These are phyloP conservation scores for Echinometra lucunter DNA, from an alignment of 53 echinoderm and acorn worm species.

Conservation along the genomic window DNA sequence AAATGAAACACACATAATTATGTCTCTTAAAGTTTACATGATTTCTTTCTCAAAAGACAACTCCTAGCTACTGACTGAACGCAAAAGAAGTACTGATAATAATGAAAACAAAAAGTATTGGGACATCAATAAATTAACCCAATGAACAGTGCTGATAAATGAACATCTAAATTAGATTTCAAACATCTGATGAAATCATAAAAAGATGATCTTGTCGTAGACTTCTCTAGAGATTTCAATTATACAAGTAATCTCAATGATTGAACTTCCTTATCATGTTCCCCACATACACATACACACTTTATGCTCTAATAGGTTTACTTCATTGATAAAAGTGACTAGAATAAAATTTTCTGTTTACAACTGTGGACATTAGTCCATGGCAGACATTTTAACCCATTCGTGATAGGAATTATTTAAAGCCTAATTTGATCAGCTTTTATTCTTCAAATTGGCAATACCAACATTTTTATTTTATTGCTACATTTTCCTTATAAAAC, in stretches of 20 bases:
- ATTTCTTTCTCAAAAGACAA: not conserved
- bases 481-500: too few species aligned
- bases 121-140: not conserved
- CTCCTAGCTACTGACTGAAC: slow-evolving; percentile 23
- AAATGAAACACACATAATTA: not conserved
- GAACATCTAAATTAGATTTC: not conserved
- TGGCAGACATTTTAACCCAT: too few species aligned
- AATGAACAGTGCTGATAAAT: slow-evolving; percentile 26
- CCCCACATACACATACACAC: too few species aligned
- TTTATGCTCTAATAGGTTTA: not conserved
- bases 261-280: not conserved
- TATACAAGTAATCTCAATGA: not conserved
- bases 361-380: too few species aligned
- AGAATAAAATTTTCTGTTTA: not conserved
- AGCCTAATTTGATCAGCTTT: too few species aligned
- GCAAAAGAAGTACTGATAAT: slow-evolving; percentile 42
- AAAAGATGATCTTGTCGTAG: not conserved
- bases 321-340: not conserved
- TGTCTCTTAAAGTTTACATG: slow-evolving; percentile 24
- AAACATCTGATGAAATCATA: not conserved
- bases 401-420: too few species aligned
- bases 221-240: not conserved
- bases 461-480: too few species aligned
- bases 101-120: not conserved
- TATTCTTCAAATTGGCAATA: too few species aligned